Conservation (phyloP, 2,888 invertebrate genomes). For the Synanthedon myopaeformis region DNA sequence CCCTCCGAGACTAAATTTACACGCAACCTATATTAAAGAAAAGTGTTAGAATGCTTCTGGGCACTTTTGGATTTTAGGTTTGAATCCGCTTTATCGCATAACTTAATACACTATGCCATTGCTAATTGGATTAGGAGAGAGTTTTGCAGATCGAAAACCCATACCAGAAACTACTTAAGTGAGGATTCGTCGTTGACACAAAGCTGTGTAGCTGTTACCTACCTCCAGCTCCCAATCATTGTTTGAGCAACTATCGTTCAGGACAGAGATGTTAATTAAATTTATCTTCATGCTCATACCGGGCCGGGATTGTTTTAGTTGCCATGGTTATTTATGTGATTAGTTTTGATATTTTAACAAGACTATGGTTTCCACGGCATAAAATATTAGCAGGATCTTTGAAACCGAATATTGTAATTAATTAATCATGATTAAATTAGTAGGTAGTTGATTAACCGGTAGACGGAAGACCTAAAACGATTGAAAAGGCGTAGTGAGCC, state of each 20-base stretch:
- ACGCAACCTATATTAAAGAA: too few relatives aligned
- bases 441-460: too few relatives aligned
- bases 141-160: constrained; percentile 31
- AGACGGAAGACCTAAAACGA: too few relatives aligned
- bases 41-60: too few relatives aligned
- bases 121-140: constrained; percentile 41
- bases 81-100: neutral
- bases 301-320: neutral
- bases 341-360: neutral
- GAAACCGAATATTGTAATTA: too few relatives aligned
- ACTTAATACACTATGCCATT: constrained; percentile 20
- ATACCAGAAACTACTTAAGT: constrained; percentile 7
- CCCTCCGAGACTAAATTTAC: too few relatives aligned
- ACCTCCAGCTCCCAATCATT: constrained; percentile 8
- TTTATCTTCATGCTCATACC: constrained; percentile 21
- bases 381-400: too few relatives aligned
- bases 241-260: constrained; percentile 2
- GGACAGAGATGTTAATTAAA: constrained; percentile 32
- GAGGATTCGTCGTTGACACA: constrained; percentile 2
- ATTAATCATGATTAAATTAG: too few relatives aligned
- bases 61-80: neutral
- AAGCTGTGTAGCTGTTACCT: neutral
- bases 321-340: constrained; percentile 13
- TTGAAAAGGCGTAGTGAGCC: too few relatives aligned
- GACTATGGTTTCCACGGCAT: neutral